These are phyloP conservation scores for Megaleporinus macrocephalus DNA, from an alignment of 2,113 vertebrate genomes.

Conservation along the genomic window DNA sequence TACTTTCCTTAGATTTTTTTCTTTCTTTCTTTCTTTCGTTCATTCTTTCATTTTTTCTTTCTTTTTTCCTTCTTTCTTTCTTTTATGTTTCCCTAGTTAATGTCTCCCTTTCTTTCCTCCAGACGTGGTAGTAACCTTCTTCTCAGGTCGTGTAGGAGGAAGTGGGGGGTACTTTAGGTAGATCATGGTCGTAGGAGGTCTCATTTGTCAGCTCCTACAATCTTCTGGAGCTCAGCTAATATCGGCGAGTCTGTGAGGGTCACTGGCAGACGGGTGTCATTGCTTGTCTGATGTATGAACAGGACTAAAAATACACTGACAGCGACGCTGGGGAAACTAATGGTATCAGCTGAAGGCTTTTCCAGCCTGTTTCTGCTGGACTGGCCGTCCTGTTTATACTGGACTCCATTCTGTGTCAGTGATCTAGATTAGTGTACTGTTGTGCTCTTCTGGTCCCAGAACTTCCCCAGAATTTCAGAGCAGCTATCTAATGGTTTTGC, in stretches of 20 bases:
- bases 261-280: conserved; percentile 77
- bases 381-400: conserved; percentile 69
- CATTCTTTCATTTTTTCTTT: neutral
- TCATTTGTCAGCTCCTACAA: conserved; percentile 37
- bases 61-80: neutral
- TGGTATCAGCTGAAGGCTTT: conserved; percentile 78
- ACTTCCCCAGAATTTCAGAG: no score
- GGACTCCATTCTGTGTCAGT: neutral
- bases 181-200: conserved; percentile 52
- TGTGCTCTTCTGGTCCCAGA: no score
- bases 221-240: conserved; percentile 25
- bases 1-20: no score
- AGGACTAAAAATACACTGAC: conserved; percentile 78
- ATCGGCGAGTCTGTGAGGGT: conserved; percentile 51
- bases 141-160: neutral
- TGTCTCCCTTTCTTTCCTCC: neutral
- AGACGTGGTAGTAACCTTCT: neutral
- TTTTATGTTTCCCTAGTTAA: neutral
- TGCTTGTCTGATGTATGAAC: conserved; percentile 81
- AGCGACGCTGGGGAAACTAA: conserved; percentile 78
- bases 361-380: conserved; percentile 65
- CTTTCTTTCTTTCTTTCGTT: no score
- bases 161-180: conserved; percentile 14
- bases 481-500: no score
- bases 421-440: conserved; percentile 11